Evolutionary conservation across 2,888 invertebrate species (phyloP), one percentile per base, ranked within the genome.

Genomic region (Formica aserva): DNA sequence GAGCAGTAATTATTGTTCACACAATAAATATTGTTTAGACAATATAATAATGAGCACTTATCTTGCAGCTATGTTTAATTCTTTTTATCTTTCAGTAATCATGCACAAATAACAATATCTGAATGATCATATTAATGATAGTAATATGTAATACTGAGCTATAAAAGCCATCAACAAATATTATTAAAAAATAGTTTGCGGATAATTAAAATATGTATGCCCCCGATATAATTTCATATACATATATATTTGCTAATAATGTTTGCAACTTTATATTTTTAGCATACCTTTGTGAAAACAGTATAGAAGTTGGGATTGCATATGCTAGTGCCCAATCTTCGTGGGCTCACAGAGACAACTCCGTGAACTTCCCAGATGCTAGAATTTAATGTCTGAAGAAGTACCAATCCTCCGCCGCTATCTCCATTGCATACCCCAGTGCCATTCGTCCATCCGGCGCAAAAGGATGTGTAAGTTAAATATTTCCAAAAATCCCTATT

Each of bases 361-460:
- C 95, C 96, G 91, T 95, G 94, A 65, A 95, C 82, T 80, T 94
- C 93, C 94, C 94, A 95, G 1, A 92, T 83, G 0, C 87, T 85
- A 9, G 92, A 89, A 80, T 93, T 92, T 3, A 89, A 84, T n/a
- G 35, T 87, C 93, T 41, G 41, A 13, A 41, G 41, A 4, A 95
- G 87, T 18, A 93, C 90, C 1, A 97, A 93, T 26, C 97, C 97
- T 22, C 96, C 96, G 0, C 96, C 96, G 85, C 96, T 96, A 90
- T 96, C 96, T 0, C 97, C 96, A 91, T 96, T 96, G 63, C 96
- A 96, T 32, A 96, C 96, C 60, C 96, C 96, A 11, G 95, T 95
- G 18, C 95, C 95, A 82, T 96, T 96, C 66, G 95, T 95, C 94
- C 95, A 96, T 71, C 96, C 96, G 77, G 96, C 97, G 91, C 97